phyloP scores from a whole-genome alignment of 2,888 invertebrate species.

The Acanthacorydalis orientalis region DNA sequence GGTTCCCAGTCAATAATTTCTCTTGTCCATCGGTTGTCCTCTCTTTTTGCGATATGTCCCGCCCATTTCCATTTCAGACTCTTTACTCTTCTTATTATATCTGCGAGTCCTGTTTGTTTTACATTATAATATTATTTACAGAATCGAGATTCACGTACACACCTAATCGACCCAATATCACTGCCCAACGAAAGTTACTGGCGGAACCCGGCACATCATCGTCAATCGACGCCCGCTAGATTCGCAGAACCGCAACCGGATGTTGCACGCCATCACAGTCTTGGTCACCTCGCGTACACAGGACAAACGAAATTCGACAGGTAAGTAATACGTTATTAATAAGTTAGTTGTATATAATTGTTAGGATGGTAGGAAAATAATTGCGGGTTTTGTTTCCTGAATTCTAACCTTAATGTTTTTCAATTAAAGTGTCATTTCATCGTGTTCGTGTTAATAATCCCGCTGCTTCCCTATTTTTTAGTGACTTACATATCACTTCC shows the following conservation, averaged over 20 bases:
- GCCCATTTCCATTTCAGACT: no score
- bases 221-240: slow-evolving; percentile 27
- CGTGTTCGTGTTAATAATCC: no score
- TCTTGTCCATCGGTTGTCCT: no score
- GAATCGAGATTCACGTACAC: slow-evolving; percentile 25
- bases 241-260: slow-evolving; percentile 26
- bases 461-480: no score
- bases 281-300: slow-evolving; percentile 26
- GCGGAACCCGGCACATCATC: slow-evolving; percentile 25
- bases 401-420: no score
- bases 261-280: slow-evolving; percentile 26
- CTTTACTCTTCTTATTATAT: neutral
- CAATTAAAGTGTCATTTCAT: no score
- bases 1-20: no score
- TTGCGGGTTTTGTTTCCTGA: no score
- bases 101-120: neutral
- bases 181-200: slow-evolving; percentile 30
- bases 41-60: no score
- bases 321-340: slow-evolving; percentile 11
- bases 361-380: no score
- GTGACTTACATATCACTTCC: no score
- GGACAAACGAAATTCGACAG: slow-evolving; percentile 27
- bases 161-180: slow-evolving; percentile 26
- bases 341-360: neutral
- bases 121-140: slow-evolving; percentile 6